Conservation (phyloP, 2,888 invertebrate genomes). For the Andrena dorsata region DNA sequence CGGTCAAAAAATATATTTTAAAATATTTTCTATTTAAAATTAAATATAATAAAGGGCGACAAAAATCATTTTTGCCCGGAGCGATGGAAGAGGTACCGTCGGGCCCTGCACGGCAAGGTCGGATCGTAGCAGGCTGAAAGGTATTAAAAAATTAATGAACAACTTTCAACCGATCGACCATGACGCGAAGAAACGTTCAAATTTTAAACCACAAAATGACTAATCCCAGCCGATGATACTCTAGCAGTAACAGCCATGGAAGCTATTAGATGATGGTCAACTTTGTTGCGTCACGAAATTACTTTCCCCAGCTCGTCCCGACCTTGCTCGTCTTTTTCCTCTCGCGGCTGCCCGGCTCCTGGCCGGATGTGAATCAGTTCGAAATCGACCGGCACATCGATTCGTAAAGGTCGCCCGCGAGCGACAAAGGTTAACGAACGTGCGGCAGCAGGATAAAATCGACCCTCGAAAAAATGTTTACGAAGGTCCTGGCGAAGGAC, state of each 20-base stretch:
- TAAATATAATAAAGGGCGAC: not conserved
- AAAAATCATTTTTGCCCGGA: too few relatives aligned
- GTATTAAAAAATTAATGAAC: not conserved
- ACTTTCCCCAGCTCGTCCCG: slow-evolving; percentile 55
- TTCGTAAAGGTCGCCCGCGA: slow-evolving; percentile 57
- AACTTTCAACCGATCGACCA: not conserved
- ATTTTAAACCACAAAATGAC: not conserved
- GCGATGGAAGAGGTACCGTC: too few relatives aligned
- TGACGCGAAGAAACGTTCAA: slow-evolving; percentile 4
- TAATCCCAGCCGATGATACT: not conserved
- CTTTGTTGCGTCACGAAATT: slow-evolving; percentile 51
- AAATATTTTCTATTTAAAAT: not conserved
- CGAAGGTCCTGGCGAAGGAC: slow-evolving; percentile 69
- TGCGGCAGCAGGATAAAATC: slow-evolving; percentile 47
- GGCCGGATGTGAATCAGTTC: slow-evolving; percentile 59
- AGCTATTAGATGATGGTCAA: slow-evolving; percentile 43
- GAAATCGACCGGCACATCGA: slow-evolving; percentile 37
- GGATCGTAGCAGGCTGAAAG: too few relatives aligned
- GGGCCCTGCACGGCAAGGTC: not conserved
- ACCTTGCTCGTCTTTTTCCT: slow-evolving; percentile 61
- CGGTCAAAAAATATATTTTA: too few relatives aligned
- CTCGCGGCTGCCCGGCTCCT: slow-evolving; percentile 27
- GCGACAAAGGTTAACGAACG: slow-evolving; percentile 66
- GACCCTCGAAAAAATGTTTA: slow-evolving; percentile 46
- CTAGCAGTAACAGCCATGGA: slow-evolving; percentile 2